Evolutionary conservation across 2,113 vertebrate genomes (phyloP), one percentile per base, ranked within the genome.

Genomic region (Fulmarus glacialis): DNA sequence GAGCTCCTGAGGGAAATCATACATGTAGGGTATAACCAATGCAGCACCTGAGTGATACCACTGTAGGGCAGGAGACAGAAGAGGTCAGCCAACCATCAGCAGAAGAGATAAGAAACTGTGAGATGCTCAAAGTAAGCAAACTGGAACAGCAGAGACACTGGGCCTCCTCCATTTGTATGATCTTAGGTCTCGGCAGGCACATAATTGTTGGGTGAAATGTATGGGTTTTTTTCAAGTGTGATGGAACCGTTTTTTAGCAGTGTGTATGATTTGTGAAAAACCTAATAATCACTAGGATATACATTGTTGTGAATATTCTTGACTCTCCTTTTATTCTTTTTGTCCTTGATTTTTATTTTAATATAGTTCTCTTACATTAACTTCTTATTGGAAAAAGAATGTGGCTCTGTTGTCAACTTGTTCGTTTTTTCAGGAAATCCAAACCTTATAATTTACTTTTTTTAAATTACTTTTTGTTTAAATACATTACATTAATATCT

Each of bases 1-100:
- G 72, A 87, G 68, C 68, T 94, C 94, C 94, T 89, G 83, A 83
- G 86, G 92, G 88, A 95, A 95, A 92, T 89, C 75, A 89, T 67
- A 55, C 55, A 15, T 12, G 52, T 66, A 94, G 90, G 59, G 68
- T 91, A 45, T 26, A 78, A 90, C 42, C 63, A 74, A 59, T 82
- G 86, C 80, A 82, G 82, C 90, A 90, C 95, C 96, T 82, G 93
- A 93, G 73, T 82, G 93, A 34, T 81, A 58, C 71, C 60, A 56
- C 60, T 50, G 52, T 73, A 95, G 91, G 74, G 89, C 94, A 95
- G 92, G 72, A 91, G 68, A 21, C 45, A 67, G 36, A 92, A 66
- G 52, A 81, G 77, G 58, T 84, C 82, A 94, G 63, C 68, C 82
- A 93, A n/a, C 23, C 93, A 18, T 40, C 64, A 87, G 34, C 64